phyloP scores from a whole-genome alignment of 2,797 vertebrate species.

The Dermochelys coriacea region DNA sequence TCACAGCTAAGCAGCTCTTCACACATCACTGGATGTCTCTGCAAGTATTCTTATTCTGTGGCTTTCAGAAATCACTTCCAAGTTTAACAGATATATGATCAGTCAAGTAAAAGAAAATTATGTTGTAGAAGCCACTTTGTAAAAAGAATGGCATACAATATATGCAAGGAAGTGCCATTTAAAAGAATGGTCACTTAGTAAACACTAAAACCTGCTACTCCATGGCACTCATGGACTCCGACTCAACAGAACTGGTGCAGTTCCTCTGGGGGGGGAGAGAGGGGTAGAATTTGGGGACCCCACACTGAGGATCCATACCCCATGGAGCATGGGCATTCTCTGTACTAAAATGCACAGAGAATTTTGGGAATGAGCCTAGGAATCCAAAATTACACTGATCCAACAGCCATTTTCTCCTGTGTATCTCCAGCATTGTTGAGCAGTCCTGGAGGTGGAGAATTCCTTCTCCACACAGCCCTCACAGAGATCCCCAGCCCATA shows the following conservation, averaged over 20 bases:
- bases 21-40: background rate
- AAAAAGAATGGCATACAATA: background rate
- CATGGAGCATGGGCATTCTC: background rate
- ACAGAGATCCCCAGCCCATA: background rate
- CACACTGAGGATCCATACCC: background rate
- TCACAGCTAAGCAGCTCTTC: constrained; percentile 5
- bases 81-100: background rate
- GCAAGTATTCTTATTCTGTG: background rate
- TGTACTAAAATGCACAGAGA: background rate
- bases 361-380: background rate
- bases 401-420: background rate
- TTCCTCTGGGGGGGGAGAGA: background rate
- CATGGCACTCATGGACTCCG: background rate
- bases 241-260: background rate
- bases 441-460: background rate
- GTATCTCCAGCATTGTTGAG: background rate
- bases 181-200: background rate
- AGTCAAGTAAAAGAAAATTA: background rate
- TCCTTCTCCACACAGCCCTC: fast-evolving
- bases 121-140: background rate
- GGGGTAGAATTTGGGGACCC: background rate
- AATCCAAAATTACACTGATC: background rate
- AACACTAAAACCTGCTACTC: background rate
- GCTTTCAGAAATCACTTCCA: constrained; percentile 25
- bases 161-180: background rate